These are phyloP conservation scores for Marisa cornuarietis DNA, from an alignment of 1,140 invertebrate genomes.

Conservation along the genomic window DNA sequence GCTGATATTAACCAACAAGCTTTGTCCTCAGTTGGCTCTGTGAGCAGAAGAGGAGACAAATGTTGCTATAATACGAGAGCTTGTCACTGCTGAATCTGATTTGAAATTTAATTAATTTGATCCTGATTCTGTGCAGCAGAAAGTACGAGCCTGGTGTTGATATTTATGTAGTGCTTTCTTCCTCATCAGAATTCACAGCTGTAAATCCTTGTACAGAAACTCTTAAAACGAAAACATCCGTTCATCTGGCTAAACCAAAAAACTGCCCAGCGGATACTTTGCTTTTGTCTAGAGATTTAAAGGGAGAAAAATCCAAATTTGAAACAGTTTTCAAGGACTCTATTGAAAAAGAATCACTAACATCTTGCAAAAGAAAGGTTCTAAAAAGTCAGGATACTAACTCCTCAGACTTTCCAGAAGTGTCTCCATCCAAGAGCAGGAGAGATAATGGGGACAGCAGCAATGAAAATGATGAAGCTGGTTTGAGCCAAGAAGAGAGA, in stretches of 20 bases:
- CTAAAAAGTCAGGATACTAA: not conserved
- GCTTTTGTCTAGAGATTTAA: too few relatives aligned
- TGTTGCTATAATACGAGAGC: conserved; percentile 41
- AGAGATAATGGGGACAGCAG: not conserved
- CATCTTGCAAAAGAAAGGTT: not conserved
- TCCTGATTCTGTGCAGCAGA: conserved; percentile 13
- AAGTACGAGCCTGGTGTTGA: not conserved
- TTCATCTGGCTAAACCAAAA: too few relatives aligned
- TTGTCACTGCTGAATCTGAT: conserved; percentile 44
- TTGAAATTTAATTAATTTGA: not conserved
- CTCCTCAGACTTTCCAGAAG: not conserved
- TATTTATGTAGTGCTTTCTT: too few relatives aligned
- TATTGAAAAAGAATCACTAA: not conserved
- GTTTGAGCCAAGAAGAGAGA: conserved; percentile 32
- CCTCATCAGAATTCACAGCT: too few relatives aligned
- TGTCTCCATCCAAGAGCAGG: not conserved
- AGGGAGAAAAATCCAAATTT: too few relatives aligned
- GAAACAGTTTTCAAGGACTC: too few relatives aligned
- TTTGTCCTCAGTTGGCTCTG: conserved; percentile 40
- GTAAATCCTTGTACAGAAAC: too few relatives aligned
- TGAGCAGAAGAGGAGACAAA: conserved; percentile 49
- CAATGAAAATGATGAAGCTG: conserved; percentile 9
- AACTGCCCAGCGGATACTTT: too few relatives aligned
- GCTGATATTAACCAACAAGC: not conserved
- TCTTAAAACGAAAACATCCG: too few relatives aligned